Evolutionary conservation across 2,797 vertebrate species (phyloP).

Genomic region (Podarcis lilfordi): DNA sequence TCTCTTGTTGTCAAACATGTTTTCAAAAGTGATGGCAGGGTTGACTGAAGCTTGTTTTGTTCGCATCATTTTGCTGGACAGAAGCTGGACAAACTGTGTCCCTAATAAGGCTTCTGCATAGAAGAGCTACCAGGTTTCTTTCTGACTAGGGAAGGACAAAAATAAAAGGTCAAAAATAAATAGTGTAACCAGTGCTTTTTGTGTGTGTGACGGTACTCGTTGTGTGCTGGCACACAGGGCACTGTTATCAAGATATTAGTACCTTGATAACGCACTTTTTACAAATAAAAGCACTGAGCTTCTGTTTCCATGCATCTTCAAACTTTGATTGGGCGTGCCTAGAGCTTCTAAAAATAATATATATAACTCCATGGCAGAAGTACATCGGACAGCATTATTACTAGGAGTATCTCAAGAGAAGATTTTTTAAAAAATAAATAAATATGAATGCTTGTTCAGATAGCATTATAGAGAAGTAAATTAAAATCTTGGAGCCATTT

Average conservation of each 20-base stretch:
- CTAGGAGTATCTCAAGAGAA: neutral
- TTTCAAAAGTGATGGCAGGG: neutral
- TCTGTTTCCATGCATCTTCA: neutral
- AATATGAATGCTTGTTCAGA: neutral
- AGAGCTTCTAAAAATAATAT: neutral
- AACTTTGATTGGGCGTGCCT: neutral
- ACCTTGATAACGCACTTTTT: too few species aligned
- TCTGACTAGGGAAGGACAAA: neutral
- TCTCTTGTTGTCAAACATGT: neutral
- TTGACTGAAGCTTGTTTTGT: neutral
- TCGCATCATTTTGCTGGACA: neutral
- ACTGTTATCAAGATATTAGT: too few species aligned
- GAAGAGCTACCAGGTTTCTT: neutral
- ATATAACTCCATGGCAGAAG: neutral
- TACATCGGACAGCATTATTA: accelerated
- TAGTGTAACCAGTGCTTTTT: neutral
- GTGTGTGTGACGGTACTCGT: too few species aligned
- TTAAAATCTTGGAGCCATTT: constrained; percentile 5
- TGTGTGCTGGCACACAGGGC: too few species aligned
- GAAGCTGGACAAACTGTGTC: neutral
- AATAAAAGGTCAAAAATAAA: neutral
- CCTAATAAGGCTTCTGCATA: neutral
- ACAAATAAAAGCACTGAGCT: neutral
- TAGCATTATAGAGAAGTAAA: neutral
- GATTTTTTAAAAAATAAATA: neutral